Evolutionary conservation across 1,140 invertebrate species (phyloP), one percentile per base, ranked within the genome.

Genomic region (Lerema accius): DNA sequence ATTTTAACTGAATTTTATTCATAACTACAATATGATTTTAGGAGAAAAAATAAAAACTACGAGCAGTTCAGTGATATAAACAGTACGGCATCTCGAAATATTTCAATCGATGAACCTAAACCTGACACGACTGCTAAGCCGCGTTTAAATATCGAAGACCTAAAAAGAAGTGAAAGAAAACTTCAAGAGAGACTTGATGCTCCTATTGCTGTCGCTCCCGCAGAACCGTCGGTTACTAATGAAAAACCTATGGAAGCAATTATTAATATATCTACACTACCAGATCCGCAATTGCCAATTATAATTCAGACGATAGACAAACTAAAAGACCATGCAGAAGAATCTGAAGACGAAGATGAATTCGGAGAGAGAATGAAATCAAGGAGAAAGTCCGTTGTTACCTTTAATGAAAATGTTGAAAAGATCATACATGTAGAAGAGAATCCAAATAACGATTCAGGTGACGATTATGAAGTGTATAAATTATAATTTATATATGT

Each of bases 381-480:
- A 3, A 70, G 74, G 65, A 78, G 80, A 56, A 90, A 90, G 68
- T 90, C 87, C n/a, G 84, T 90, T 1, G 87, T 90, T 0, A 90
- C 87, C 1, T 90, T 90, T 53, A 90, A 90, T 64, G 87, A 90
- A 68, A 90, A 90, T 50, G 87, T 89, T 11, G 84, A 89, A 75
- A 90, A 90, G 50, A 90, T 90, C n/a, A 89, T 90, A 59, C 86
- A 89, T 48, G 69, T 90, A 45, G 83, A 90, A 67, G 81, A 89
- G 32, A 60, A 50, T 50, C 42, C 59, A 4, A 77, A 77, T 32
- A 64, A 70, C 6, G 69, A 39, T 23, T 49, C 65, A 14, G 63
- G 71, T 19, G 37, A 71, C 5, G 73, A 73, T 16, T 63, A 70
- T 42, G 84, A 86, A 71, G 53, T 84, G 26, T 85, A 73, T 55